Evolutionary conservation across 1,140 invertebrate species (phyloP).

Genomic region (Drosophila sucinea): DNA sequence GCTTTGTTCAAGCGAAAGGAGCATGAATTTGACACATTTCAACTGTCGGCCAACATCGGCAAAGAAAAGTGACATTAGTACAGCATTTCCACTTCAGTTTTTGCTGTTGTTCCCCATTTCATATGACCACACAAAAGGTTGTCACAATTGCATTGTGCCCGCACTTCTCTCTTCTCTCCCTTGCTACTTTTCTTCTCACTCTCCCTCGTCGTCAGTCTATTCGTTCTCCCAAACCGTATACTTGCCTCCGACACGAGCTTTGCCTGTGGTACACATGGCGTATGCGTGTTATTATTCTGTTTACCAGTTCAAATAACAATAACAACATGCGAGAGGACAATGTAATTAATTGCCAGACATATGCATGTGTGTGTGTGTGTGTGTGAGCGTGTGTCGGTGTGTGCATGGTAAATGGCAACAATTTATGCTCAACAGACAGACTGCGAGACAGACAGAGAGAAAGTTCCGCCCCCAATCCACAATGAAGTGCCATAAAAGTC

Average conservation of each 20-base stretch:
- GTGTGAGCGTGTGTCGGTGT: conserved; percentile 2
- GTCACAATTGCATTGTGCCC: conserved; percentile 10
- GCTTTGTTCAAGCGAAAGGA: conserved; percentile 23
- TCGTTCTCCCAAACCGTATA: background rate
- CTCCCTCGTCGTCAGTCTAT: background rate
- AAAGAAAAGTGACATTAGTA: conserved; percentile 12
- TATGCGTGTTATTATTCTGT: conserved; percentile 31
- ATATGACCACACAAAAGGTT: conserved; percentile 11
- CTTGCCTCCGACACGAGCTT: background rate
- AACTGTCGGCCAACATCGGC: conserved; percentile 34
- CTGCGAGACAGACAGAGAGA: conserved; percentile 3
- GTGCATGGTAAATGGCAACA: conserved; percentile 17
- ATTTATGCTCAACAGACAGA: conserved; percentile 14
- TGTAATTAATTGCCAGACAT: conserved; percentile 27
- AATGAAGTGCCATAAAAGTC: conserved; percentile 19
- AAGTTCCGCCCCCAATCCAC: conserved; percentile 10
- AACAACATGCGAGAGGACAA: conserved; percentile 13
- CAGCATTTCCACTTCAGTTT: conserved; percentile 35
- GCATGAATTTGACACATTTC: conserved; percentile 36
- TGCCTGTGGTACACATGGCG: conserved; percentile 7
- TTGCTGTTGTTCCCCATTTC: conserved; percentile 11
- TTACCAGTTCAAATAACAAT: conserved; percentile 17
- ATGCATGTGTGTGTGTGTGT: background rate
- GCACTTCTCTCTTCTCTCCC: background rate
- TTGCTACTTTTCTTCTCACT: background rate